phyloP scores from a whole-genome alignment of 2,888 invertebrate species.

The Sarcophaga subvicina region DNA sequence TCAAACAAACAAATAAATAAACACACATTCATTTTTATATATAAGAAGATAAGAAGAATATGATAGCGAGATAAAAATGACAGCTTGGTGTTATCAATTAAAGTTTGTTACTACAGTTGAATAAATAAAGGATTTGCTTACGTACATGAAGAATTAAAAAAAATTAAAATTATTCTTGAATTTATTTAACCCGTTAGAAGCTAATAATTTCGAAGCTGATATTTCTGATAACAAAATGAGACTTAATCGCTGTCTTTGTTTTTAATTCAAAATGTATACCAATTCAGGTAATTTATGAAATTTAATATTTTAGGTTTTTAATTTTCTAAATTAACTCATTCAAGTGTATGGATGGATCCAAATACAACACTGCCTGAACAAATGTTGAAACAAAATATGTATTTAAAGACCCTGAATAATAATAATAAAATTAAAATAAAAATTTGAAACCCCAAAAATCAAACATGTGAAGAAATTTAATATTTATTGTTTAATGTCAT shows the following conservation, averaged over 20 bases:
- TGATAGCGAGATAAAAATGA: no score
- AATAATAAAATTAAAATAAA: not conserved
- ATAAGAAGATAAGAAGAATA: no score
- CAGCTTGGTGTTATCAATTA: no score
- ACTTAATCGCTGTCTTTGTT: not conserved
- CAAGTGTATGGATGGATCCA: no score
- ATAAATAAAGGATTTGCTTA: no score
- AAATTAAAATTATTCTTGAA: no score
- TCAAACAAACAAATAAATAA: no score
- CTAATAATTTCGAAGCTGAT: not conserved
- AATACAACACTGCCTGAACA: no score
- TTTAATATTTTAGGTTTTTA: conserved; percentile 36
- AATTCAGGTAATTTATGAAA: conserved; percentile 21
- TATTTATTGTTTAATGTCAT: conserved; percentile 54
- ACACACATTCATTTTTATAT: no score
- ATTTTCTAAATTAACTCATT: not conserved
- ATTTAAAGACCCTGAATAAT: conserved; percentile 12
- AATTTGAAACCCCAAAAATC: conserved; percentile 21
- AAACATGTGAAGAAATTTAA: conserved; percentile 53
- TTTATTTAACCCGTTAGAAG: conserved; percentile 17
- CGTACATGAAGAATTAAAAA: no score
- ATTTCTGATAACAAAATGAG: not conserved
- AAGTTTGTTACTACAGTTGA: no score
- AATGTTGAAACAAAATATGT: no score
- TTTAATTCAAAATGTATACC: not conserved